These are phyloP conservation scores for Cyanoramphus novaezelandiae DNA, from an alignment of 2,113 vertebrate species.

Conservation along the genomic window DNA sequence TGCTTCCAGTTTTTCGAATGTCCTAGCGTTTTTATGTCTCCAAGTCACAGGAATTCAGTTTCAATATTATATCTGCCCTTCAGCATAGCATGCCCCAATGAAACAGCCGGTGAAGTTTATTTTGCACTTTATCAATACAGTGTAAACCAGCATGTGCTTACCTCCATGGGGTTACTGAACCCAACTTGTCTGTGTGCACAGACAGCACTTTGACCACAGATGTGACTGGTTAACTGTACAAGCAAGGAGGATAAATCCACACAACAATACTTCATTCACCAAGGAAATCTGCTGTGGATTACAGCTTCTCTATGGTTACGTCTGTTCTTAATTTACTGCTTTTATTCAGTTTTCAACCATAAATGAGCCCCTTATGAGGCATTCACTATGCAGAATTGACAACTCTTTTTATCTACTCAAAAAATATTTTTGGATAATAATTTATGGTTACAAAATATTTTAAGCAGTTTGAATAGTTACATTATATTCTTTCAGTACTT, in stretches of 20 bases:
- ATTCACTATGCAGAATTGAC: slow-evolving; percentile 84
- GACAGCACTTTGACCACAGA: slow-evolving; percentile 78
- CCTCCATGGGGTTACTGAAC: slow-evolving; percentile 74
- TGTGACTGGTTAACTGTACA: slow-evolving; percentile 85
- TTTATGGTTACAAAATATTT: slow-evolving; percentile 85
- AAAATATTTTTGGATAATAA: slow-evolving; percentile 90
- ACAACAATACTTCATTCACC: slow-evolving; percentile 84
- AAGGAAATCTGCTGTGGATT: slow-evolving; percentile 84
- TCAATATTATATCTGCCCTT: slow-evolving; percentile 31
- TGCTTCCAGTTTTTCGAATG: neutral
- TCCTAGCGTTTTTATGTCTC: slow-evolving; percentile 19
- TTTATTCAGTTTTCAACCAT: slow-evolving; percentile 87
- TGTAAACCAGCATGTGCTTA: slow-evolving; percentile 75
- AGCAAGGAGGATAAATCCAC: slow-evolving; percentile 79
- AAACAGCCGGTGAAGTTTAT: slow-evolving; percentile 71
- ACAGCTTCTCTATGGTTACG: slow-evolving; percentile 84
- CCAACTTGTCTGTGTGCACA: slow-evolving; percentile 76
- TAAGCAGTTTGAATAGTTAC: slow-evolving; percentile 81
- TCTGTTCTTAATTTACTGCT: slow-evolving; percentile 85
- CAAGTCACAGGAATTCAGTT: neutral
- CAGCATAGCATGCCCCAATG: slow-evolving; percentile 63
- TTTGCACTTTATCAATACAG: slow-evolving; percentile 73
- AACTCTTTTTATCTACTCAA: slow-evolving; percentile 87
- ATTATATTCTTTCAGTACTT: slow-evolving; percentile 78
- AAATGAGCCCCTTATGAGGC: slow-evolving; percentile 86